phyloP scores from a whole-genome alignment of 2,797 vertebrate species.

The Trichosurus vulpecula region DNA sequence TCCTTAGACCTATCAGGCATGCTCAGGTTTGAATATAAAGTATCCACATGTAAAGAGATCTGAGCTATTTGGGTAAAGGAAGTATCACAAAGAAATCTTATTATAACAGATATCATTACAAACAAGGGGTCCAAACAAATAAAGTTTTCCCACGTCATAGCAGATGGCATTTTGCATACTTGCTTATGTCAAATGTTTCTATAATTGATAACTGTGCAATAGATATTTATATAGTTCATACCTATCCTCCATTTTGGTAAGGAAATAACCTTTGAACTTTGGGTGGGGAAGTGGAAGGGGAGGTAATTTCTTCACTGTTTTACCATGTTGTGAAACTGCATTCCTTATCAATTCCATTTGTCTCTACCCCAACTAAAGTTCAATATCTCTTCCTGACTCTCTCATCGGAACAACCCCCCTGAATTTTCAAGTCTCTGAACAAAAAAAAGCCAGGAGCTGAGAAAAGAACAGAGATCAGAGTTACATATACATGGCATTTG shows the following conservation, averaged over 20 bases:
- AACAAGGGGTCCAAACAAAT: neutral
- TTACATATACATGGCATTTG: neutral
- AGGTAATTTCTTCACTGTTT: neutral
- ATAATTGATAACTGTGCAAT: neutral
- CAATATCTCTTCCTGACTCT: neutral
- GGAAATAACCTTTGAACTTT: neutral
- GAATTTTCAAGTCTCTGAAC: neutral
- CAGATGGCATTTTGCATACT: neutral
- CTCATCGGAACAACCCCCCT: neutral
- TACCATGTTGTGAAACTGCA: neutral
- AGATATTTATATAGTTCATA: neutral
- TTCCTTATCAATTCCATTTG: neutral
- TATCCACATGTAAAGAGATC: slow-evolving; percentile 6
- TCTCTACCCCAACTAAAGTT: neutral
- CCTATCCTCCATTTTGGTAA: neutral
- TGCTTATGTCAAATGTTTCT: neutral
- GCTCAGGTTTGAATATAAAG: slow-evolving; percentile 20
- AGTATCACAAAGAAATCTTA: neutral
- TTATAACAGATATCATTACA: slow-evolving; percentile 27
- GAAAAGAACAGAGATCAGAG: neutral
- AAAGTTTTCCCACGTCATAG: neutral
- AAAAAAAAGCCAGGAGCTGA: neutral
- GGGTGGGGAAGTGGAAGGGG: neutral
- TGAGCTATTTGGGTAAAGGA: neutral
- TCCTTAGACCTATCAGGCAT: neutral